Conservation (phyloP, 1,140 invertebrate genomes). For the Diprion similis region DNA sequence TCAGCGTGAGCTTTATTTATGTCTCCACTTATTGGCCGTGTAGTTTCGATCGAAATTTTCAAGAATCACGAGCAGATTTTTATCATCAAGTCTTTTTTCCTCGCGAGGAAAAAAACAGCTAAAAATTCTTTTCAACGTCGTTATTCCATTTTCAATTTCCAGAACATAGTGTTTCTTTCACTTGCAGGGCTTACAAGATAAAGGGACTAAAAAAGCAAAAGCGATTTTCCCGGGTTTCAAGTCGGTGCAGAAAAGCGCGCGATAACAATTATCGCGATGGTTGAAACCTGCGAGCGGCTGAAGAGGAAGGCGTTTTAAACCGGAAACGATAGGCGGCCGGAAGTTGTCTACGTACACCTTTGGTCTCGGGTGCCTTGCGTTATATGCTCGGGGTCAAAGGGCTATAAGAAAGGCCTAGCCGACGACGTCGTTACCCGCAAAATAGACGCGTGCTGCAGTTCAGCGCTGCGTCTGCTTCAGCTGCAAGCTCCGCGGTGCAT, state of each 20-base stretch:
- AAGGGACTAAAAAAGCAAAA: no score
- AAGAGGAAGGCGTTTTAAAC: constrained; percentile 38
- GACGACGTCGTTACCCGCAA: constrained; percentile 32
- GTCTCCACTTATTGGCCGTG: not conserved
- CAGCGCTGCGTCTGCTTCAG: not conserved
- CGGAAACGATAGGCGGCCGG: constrained; percentile 57
- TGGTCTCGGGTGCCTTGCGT: not conserved
- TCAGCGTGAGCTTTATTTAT: not conserved
- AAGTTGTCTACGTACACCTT: constrained; percentile 44
- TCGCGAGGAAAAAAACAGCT: no score
- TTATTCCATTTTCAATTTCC: no score
- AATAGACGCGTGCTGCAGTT: constrained; percentile 22
- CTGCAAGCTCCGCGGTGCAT: no score
- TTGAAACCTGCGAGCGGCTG: not conserved
- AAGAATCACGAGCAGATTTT: not conserved
- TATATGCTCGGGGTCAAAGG: constrained; percentile 9
- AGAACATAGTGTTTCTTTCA: no score
- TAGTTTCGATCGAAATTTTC: not conserved
- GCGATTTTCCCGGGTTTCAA: not conserved
- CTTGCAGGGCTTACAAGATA: no score
- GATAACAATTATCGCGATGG: not conserved
- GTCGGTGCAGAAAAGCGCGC: not conserved
- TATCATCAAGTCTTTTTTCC: no score
- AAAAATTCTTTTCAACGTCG: no score
- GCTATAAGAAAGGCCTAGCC: constrained; percentile 54